Evolutionary conservation across 2,113 vertebrate species (phyloP), one percentile per base, ranked within the genome.

Genomic region (Petrocephalus microphthalmus): DNA sequence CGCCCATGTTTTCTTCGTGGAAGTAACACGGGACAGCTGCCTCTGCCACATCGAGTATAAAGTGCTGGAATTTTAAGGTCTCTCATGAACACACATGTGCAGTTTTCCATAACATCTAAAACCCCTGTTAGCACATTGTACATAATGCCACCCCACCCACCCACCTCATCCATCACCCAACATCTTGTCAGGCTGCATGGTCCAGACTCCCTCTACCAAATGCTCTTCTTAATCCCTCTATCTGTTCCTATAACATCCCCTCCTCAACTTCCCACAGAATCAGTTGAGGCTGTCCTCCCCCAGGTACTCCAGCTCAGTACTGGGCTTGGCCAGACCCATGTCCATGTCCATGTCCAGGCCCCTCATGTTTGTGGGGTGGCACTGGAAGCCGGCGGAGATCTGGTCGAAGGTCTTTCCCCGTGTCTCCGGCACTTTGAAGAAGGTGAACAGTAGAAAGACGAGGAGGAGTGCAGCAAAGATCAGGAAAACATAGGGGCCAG

Each of bases 331-430:
- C 89, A 95, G 84, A n/a, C 92, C 92, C 91, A 94, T 33, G 0
- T 96, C 95, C 89, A 95, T 84, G 33, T 92, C 92, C 90, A 94
- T 51, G 0, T 96, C 95, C 56, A 93, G 94, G 47, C 96, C 96
- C 92, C 97, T 92, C 89, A 96, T 95, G 3, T 94, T 94, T 0
- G 91, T 90, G 0, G 94, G 93, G 88, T 91, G 92, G 84, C 89
- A 91, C 19, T 91, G 93, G 91, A 98, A 98, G 90, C 91, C 91
- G 0, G 96, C 94, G 0, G 97, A 91, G 6, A 98, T 98, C 94
- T 98, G 96, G 91, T 98, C 97, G 4, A 98, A 98, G 0, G 97
- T 97, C 91, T 96, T 96, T 22, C 97, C 97, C 67, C 95, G 93
- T 0, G 97, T 98, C 92, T 98, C 97, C 0, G 97, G 97, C 57